Percentiles rank a stretch among this genome's conserved stretches.
Evolutionary conservation across 2,113 vertebrate species (phyloP).

Genomic region (Chrysemys picta): DNA sequence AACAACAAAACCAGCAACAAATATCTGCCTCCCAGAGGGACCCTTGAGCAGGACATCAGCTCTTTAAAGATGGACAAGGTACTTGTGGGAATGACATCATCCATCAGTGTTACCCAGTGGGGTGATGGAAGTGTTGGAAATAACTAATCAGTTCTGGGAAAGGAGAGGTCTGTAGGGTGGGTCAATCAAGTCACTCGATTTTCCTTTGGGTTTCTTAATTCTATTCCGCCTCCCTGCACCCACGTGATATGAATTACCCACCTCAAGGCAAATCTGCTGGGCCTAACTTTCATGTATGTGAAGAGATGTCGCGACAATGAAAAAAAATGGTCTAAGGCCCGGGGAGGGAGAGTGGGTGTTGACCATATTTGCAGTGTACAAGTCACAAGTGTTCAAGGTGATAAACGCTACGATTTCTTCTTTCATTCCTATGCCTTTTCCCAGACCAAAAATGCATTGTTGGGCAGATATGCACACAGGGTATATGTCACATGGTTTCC

Average conservation of each 20-base stretch:
- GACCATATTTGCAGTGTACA: background rate
- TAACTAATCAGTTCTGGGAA: background rate
- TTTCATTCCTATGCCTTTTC: background rate
- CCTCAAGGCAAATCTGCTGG: background rate
- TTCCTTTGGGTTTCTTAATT: background rate
- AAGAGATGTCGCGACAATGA: background rate
- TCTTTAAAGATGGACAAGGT: background rate
- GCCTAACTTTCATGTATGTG: background rate
- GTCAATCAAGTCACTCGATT: background rate
- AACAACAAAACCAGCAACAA: background rate
- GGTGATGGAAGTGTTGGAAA: background rate
- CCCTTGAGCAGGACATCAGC: background rate
- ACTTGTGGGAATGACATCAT: background rate
- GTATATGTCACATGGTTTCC: background rate
- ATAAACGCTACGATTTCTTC: background rate
- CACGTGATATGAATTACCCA: background rate
- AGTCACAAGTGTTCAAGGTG: background rate
- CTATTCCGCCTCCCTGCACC: background rate
- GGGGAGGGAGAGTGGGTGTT: background rate
- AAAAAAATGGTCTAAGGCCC: background rate
- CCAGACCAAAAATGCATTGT: fast-evolving
- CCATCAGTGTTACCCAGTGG: background rate
- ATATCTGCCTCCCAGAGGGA: background rate
- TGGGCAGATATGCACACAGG: fast-evolving
- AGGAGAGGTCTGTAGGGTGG: background rate